phyloP scores from a whole-genome alignment of 2,888 invertebrate genomes.

The Rhabditoides inermis region DNA sequence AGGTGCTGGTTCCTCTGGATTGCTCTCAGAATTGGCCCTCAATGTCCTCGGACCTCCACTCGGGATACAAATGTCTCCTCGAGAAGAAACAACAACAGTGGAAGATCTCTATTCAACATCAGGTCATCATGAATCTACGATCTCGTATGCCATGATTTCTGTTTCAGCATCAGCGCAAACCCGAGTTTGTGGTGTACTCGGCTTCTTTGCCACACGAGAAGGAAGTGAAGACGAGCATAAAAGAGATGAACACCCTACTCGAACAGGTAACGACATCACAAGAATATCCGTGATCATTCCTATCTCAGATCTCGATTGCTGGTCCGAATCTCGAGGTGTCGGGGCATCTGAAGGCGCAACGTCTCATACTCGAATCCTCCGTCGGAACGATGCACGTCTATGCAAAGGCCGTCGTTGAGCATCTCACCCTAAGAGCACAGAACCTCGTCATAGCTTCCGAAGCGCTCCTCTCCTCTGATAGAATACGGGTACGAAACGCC shows the following conservation, averaged over 20 bases:
- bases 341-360: slow-evolving; percentile 23
- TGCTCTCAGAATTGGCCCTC: slow-evolving; percentile 25
- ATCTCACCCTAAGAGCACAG: slow-evolving; percentile 20
- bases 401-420: slow-evolving; percentile 9
- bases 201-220: slow-evolving; percentile 21
- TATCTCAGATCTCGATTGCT: slow-evolving; percentile 22
- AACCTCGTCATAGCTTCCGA: slow-evolving; percentile 31
- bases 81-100: slow-evolving; percentile 33
- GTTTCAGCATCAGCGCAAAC: slow-evolving; percentile 27
- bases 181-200: slow-evolving; percentile 26
- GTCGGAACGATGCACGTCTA: slow-evolving; percentile 34
- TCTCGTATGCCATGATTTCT: not conserved
- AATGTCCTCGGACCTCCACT: slow-evolving; percentile 15
- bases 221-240: slow-evolving; percentile 28
- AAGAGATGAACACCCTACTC: slow-evolving; percentile 22
- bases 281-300: not conserved
- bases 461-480: slow-evolving; percentile 17
- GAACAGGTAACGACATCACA: not conserved
- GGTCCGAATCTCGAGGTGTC: slow-evolving; percentile 32
- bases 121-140: slow-evolving; percentile 6
- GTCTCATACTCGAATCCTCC: slow-evolving; percentile 28
- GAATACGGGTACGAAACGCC: too few relatives aligned
- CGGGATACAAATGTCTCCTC: slow-evolving; percentile 18
- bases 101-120: slow-evolving; percentile 26
- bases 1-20: slow-evolving; percentile 27